Evolutionary conservation across 2,888 invertebrate species (phyloP), one percentile per base, ranked within the genome.

Genomic region (Oscheius sp.): DNA sequence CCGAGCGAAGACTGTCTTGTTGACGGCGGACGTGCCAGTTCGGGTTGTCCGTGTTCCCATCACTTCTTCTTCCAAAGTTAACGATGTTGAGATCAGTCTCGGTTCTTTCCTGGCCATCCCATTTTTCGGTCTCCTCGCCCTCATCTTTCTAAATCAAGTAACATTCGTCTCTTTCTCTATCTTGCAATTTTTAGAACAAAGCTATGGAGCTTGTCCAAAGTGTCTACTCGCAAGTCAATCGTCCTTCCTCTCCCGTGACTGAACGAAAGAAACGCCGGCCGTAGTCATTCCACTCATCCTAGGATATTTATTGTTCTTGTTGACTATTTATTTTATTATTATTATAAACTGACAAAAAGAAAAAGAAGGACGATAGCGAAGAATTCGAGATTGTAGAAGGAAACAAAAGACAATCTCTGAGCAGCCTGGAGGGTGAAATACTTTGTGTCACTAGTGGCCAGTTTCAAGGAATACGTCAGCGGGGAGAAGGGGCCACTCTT

Each of bases 361-460:
- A 33, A 22, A 6, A 51, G 24, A 36, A 33, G 17, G 33, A 36
- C n/a, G 2, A 22, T 36, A 33, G 8, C 9, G 17, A 38, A 38
- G 41, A 57, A 6, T 38, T 68, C 65, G 20, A 72, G 51, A 32
- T 62, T 66, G 30, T 78, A 77, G 63, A 81, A 81, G 14, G 69
- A 47, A 17, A 82, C 17, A 56, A 82, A 75, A 20, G 61, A 63
- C 2, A 80, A 61, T 30, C 71, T 63, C 45, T 82, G 80, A 8
- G 83, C 74, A 1, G 81, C 73, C 61, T 74, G 69, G 28, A 85
- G 71, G 1, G 76, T 77, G 69, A 84, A 84, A 36, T 77, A 72
- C 8, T 71, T 64, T 0, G 68, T 69, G 47, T 75, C 72, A 50
- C 70, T 59, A 6, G 71, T 75, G 0, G 84, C 81, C 33, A 85